phyloP scores from a whole-genome alignment of 2,113 vertebrate species.

The Coryphaenoides rupestris region DNA sequence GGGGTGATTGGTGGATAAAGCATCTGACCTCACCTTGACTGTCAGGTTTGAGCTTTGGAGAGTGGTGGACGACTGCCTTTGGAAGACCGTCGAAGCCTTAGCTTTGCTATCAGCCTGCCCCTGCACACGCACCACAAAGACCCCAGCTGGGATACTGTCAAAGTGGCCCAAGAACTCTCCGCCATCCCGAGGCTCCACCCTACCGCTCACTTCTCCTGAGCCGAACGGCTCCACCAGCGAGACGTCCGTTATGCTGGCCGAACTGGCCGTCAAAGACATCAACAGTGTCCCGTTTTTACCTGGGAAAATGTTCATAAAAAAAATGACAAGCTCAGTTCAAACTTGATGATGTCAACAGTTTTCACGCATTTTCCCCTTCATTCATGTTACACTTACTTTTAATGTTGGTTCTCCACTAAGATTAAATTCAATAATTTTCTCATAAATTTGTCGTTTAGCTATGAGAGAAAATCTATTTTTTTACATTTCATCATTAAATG shows the following conservation, averaged over 20 bases:
- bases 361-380: too few species aligned
- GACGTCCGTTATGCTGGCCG: slow-evolving; percentile 42
- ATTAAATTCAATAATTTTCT: too few species aligned
- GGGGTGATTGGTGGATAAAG: too few species aligned
- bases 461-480: too few species aligned
- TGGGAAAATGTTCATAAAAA: slow-evolving; percentile 11
- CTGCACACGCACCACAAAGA: slow-evolving; percentile 48
- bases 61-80: slow-evolving; percentile 53
- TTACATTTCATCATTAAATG: too few species aligned
- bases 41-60: slow-evolving; percentile 50
- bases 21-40: slow-evolving; percentile 40
- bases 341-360: too few species aligned
- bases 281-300: slow-evolving; percentile 45
- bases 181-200: slow-evolving; percentile 15
- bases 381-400: too few species aligned
- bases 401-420: too few species aligned
- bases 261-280: slow-evolving; percentile 48
- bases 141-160: slow-evolving; percentile 29
- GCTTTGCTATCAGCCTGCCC: slow-evolving; percentile 15
- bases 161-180: slow-evolving; percentile 40
- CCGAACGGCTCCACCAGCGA: slow-evolving; percentile 42
- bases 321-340: too few species aligned
- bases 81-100: slow-evolving; percentile 44
- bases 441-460: too few species aligned
- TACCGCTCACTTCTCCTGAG: slow-evolving; percentile 28